These are phyloP conservation scores for Aepyceros melampus DNA, from an alignment of 2,113 vertebrate genomes.

Conservation along the genomic window DNA sequence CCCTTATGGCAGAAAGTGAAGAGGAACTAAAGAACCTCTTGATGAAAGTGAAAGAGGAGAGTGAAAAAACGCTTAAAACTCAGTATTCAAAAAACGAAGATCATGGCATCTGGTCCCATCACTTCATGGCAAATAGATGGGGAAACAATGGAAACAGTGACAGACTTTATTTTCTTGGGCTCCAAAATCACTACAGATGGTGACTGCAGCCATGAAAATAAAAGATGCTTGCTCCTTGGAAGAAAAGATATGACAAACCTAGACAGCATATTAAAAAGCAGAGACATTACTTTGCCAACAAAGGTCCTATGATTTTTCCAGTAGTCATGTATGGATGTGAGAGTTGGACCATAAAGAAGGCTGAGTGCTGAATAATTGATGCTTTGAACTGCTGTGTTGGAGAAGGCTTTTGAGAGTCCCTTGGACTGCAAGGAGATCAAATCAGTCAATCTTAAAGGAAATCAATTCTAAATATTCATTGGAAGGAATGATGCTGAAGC, in stretches of 20 bases:
- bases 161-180: neutral
- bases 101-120: neutral
- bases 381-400: neutral
- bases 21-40: neutral
- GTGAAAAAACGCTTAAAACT: neutral
- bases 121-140: neutral
- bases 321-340: neutral
- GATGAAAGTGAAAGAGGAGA: neutral
- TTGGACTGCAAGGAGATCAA: neutral
- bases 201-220: neutral
- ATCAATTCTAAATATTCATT: neutral
- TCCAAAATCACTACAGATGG: neutral
- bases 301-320: neutral
- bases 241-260: neutral
- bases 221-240: neutral
- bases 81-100: neutral
- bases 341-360: neutral
- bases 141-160: neutral
- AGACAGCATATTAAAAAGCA: neutral
- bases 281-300: neutral
- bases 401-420: neutral
- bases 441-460: neutral
- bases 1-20: neutral
- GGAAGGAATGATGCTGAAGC: neutral
- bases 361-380: neutral